A percentile compares a stretch with the other conserved stretches of the same genome.
These are phyloP conservation scores for Diploptera punctata DNA, from an alignment of 2,888 invertebrate genomes.

Conservation along the genomic window DNA sequence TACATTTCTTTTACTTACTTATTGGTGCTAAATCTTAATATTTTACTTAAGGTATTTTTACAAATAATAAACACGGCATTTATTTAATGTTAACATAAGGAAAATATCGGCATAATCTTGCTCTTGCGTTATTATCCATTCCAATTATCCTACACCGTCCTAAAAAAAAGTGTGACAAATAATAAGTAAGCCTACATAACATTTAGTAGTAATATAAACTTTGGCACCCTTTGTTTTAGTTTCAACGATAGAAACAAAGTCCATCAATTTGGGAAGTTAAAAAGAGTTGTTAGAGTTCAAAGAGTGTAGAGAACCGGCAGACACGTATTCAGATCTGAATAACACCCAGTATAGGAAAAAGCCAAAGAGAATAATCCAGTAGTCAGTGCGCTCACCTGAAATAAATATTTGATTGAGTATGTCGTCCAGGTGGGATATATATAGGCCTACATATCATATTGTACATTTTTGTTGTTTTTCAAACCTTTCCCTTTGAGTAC, in stretches of 20 bases:
- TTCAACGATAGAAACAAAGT: background rate
- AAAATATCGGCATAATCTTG: too few relatives aligned
- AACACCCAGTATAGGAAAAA: background rate
- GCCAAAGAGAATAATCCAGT: slow-evolving; percentile 23
- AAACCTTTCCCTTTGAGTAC: too few relatives aligned
- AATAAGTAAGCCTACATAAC: too few relatives aligned
- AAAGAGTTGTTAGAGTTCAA: background rate
- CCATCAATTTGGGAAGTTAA: background rate
- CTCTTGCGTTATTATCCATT: too few relatives aligned
- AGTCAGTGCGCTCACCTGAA: background rate
- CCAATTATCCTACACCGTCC: too few relatives aligned
- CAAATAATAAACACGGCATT: too few relatives aligned
- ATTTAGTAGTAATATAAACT: too few relatives aligned
- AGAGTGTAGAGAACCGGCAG: background rate
- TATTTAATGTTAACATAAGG: too few relatives aligned
- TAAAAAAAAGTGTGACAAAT: too few relatives aligned
- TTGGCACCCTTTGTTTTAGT: background rate
- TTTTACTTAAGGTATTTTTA: too few relatives aligned
- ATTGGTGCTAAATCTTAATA: too few relatives aligned
- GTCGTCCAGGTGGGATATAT: background rate
- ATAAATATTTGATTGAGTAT: slow-evolving; percentile 28
- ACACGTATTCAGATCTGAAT: background rate
- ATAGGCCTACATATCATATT: background rate
- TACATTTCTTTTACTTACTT: too few relatives aligned
- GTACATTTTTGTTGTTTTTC: background rate